Base-by-base conservation (phyloP, 2,797 vertebrate species). In the Setipinna tenuifilis region DNA sequence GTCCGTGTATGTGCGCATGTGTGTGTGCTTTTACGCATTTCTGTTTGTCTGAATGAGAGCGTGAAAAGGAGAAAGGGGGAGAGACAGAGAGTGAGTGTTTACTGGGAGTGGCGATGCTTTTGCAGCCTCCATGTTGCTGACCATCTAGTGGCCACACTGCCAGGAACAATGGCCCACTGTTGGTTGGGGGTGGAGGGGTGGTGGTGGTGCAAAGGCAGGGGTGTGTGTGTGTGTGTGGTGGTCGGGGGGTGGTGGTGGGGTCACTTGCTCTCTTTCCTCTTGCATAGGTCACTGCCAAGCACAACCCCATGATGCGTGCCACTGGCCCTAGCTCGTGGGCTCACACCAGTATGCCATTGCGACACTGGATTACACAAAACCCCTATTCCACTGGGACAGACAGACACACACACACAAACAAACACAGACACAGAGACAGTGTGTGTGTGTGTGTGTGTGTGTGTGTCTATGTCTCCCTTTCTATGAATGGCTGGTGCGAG, bases 131-230 rank as follows among this genome's bases (percentile, higher is more conserved):
- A 87, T 86, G 83, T 83, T 87, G 83, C 88, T 86, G 87, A 87
- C 83, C 83, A 83, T 83, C 85, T 86, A 88, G 81, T 84, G 61
- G 83, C 86, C 83, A 87, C 85, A 86, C 85, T 83, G 85, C 25
- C 23, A 11, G 21, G 83, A 84, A 90, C 90, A 90, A 89, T 84
- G 87, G 82, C 68, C 65, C 88, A 89, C 85, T 90, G 90, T 87
- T 82, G 68, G 3, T 6, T 23, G 6, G 68, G 28, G 68, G 65
- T 9, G 62, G 57, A 9, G 21, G 23, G 62, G 62, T 10, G 28
- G 31, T 41, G 28, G 68, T 75, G 68, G 28, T 48, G 28, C 0
- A 16, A 31, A 35, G 31, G 14, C 68, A 35, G 68, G 16, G 31
- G 23, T 65, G 23, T 11, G 11, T 10, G 61, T 65, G 62, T 68